Base-by-base conservation (phyloP, 2,113 vertebrate genomes). In the Chaetorhynchus papuensis region DNA sequence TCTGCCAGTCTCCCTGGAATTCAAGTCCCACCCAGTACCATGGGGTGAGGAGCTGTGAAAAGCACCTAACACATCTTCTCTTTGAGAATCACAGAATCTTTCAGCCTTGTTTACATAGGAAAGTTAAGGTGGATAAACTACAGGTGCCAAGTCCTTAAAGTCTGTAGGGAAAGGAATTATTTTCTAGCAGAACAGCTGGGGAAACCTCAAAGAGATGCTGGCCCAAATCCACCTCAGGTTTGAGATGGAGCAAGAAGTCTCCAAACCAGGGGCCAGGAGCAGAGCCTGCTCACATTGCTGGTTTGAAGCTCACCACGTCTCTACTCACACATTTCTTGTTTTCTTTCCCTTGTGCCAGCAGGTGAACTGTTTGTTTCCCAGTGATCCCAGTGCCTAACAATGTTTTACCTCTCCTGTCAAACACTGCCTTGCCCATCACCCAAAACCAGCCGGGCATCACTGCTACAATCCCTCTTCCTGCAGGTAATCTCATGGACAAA, bases 1-100 rank as follows among this genome's bases (percentile, higher is more conserved):
- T 49, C 69, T 2, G 3, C 39, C n/a, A 27, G 42, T 15, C 41
- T 66, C 31, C 39, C 59, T 2, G 1, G 42, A 59, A 24, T 19
- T 79, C 41, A 3, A 30, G n/a, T 80, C 75, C 66, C 59, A 35
- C 24, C 26, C 2, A 0, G 27, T 12, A 39, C 30, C 0, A 0
- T 4, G 31, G 22, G 22, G 31, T 44, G 39, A 20, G 42, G 72
- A 80, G 82, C 53, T 76, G 12, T 18, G 59, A 26, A 22, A 89
- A 76, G 42, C 15, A 11, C 53, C 6, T 1, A 19, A 7, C 0
- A 0, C 19, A 19, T 53, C 41, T 44, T 42, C 44, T 56, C 44
- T n/a, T 57, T 49, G 64, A 49, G 50, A 53, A 8, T 9, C 64
- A 45, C 45, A 11, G 45, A 6, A 15, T 13, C 10, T 71, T 69